These are phyloP conservation scores for Cydia pomonella DNA, from an alignment of 1,140 invertebrate species.

Conservation along the genomic window DNA sequence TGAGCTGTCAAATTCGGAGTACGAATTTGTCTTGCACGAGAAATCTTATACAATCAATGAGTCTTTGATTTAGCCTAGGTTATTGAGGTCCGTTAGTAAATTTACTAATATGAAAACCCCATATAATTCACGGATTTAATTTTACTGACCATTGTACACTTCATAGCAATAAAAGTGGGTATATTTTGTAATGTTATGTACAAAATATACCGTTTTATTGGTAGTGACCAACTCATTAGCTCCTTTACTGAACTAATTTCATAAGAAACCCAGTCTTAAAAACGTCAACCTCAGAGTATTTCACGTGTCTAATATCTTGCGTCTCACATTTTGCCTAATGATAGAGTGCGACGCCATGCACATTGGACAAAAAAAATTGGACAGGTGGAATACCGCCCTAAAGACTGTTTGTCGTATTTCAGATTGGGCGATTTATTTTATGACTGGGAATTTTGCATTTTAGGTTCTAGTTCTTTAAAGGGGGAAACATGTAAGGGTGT, in stretches of 20 bases:
- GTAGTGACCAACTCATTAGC: not conserved
- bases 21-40: too few species aligned
- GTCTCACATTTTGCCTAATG: too few species aligned
- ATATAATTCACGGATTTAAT: constrained; percentile 4
- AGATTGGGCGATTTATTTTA: not conserved
- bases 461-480: not conserved
- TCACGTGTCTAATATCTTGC: too few species aligned
- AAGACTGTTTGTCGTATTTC: too few species aligned
- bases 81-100: constrained; percentile 9
- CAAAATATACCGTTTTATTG: not conserved
- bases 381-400: too few species aligned
- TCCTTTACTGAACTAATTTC: constrained; percentile 1
- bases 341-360: too few species aligned
- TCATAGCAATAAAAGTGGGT: not conserved
- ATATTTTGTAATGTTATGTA: not conserved
- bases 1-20: too few species aligned
- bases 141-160: not conserved
- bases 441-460: not conserved
- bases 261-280: not conserved
- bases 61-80: not conserved
- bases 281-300: too few species aligned
- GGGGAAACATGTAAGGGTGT: not conserved
- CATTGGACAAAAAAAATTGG: too few species aligned
- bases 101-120: constrained; percentile 1
- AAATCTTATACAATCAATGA: too few species aligned